A percentile compares a stretch with the other conserved stretches of the same genome.
Conservation (phyloP, 2,888 invertebrate genomes). For the Allacma fusca region DNA sequence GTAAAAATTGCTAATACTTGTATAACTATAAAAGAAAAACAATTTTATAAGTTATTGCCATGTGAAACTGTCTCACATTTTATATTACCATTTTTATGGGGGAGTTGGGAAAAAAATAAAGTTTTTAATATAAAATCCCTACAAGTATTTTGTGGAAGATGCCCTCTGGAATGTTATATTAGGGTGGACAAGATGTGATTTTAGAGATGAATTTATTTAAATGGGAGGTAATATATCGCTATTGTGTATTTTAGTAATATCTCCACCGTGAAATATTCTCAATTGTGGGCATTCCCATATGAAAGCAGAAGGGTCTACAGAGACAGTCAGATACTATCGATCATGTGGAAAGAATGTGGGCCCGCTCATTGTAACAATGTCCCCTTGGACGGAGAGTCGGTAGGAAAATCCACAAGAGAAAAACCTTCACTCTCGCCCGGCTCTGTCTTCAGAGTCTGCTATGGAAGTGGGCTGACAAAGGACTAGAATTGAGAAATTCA, state of each 20-base stretch:
- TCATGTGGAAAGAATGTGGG: neutral
- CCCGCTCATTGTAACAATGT: neutral
- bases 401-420: conserved; percentile 13
- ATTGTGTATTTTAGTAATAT: neutral
- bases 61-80: too few relatives aligned
- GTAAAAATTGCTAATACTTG: too few relatives aligned
- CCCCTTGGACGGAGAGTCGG: conserved; percentile 1
- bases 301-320: neutral
- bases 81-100: too few relatives aligned
- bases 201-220: neutral
- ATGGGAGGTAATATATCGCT: conserved; percentile 1
- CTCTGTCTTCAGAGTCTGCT: too few relatives aligned
- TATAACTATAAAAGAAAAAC: too few relatives aligned
- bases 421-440: too few relatives aligned
- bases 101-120: too few relatives aligned
- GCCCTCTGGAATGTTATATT: too few relatives aligned
- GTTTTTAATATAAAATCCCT: too few relatives aligned
- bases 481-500: neutral
- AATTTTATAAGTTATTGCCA: too few relatives aligned
- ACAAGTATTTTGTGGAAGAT: too few relatives aligned
- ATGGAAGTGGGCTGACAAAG: neutral
- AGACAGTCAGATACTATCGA: conserved; percentile 12
- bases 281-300: neutral
- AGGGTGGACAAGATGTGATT: too few relatives aligned
- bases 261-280: neutral